Evolutionary conservation across 2,113 vertebrate genomes (phyloP).

Genomic region (Upupa epops): DNA sequence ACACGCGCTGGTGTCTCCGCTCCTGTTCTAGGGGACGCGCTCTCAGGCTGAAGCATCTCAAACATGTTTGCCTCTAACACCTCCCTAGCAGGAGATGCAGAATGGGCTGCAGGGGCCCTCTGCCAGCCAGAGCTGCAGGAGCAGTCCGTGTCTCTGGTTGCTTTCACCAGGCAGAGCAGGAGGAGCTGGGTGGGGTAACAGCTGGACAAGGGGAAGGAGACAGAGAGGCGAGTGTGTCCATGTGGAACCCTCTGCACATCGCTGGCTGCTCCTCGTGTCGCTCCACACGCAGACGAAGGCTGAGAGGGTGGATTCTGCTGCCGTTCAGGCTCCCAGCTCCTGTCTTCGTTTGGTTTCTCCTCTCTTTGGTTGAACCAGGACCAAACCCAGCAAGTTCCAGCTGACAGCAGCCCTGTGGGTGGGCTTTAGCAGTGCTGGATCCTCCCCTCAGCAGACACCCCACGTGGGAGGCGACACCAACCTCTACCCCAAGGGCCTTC

Average conservation of each 20-base stretch:
- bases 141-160: background rate
- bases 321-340: background rate
- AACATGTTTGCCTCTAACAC: background rate
- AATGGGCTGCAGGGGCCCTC: background rate
- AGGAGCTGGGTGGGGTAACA: background rate
- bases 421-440: background rate
- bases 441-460: background rate
- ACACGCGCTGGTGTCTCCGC: fast-evolving
- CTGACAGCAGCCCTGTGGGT: background rate
- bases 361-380: background rate
- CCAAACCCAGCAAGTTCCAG: background rate
- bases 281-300: fast-evolving
- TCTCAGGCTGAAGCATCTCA: background rate
- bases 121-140: fast-evolving
- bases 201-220: background rate
- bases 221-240: fast-evolving
- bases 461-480: background rate
- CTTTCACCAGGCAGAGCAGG: background rate
- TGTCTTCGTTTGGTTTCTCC: background rate
- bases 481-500: background rate
- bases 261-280: background rate
- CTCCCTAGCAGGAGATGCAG: background rate
- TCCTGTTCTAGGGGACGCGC: background rate
- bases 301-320: background rate
- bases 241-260: fast-evolving